Percentiles rank a stretch among this genome's conserved stretches.
Evolutionary conservation across 2,113 vertebrate genomes (phyloP).

Genomic region (Hymenochirus boettgeri): DNA sequence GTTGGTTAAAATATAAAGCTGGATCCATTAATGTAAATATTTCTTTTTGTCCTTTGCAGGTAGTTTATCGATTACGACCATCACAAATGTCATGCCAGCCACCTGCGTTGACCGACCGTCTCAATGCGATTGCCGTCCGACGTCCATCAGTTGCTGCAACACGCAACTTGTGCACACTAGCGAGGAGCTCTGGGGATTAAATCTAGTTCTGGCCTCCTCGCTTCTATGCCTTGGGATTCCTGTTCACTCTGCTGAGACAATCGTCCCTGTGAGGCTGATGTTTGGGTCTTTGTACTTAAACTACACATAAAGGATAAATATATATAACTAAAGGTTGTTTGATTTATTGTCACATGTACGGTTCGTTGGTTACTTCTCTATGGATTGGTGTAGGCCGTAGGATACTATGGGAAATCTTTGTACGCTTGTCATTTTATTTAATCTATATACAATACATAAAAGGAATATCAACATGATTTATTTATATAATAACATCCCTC

Average conservation of each 20-base stretch:
- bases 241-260: not conserved
- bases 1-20: not conserved
- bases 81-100: not conserved
- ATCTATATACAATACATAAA: too few species aligned
- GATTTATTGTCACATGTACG: too few species aligned
- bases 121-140: slow-evolving; percentile 9
- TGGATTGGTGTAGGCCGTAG: too few species aligned
- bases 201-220: not conserved
- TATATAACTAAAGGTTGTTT: too few species aligned
- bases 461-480: too few species aligned
- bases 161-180: slow-evolving; percentile 29
- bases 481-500: too few species aligned
- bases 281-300: too few species aligned
- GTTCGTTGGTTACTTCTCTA: too few species aligned
- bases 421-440: too few species aligned
- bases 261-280: too few species aligned
- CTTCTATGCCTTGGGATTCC: not conserved
- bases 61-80: not conserved
- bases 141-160: slow-evolving; percentile 53
- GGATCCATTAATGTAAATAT: not conserved
- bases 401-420: too few species aligned
- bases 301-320: too few species aligned
- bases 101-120: not conserved
- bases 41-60: not conserved
- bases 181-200: not conserved